Conservation (phyloP, 37 sponge, comb jelly and placozoan genomes). For the Halichondria panicea region DNA sequence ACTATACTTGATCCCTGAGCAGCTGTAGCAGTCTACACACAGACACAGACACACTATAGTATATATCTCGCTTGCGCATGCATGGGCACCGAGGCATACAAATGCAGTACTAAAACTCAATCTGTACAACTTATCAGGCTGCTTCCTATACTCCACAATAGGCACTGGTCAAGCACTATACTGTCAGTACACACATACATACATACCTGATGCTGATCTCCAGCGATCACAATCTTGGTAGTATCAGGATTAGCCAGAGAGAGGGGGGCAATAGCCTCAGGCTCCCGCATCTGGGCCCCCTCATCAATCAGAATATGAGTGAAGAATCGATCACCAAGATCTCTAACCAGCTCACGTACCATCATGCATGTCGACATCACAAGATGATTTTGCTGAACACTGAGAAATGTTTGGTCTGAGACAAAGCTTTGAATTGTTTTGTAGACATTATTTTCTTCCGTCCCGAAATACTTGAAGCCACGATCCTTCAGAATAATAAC, state of each 20-base stretch:
- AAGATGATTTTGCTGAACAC: background rate
- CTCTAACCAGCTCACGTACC: background rate
- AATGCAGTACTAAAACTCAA: too few relatives aligned
- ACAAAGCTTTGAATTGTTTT: background rate
- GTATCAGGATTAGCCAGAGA: conserved; percentile 21
- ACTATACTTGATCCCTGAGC: too few relatives aligned
- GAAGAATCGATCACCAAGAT: conserved; percentile 36
- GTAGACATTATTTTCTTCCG: too few relatives aligned
- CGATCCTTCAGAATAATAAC: background rate
- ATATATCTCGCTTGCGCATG: too few relatives aligned
- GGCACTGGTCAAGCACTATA: too few relatives aligned
- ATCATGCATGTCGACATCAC: conserved; percentile 36
- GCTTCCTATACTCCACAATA: too few relatives aligned
- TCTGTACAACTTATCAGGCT: too few relatives aligned
- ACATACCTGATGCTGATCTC: conserved; percentile 74
- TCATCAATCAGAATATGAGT: conserved; percentile 74
- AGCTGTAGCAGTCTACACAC: too few relatives aligned
- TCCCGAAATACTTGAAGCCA: too few relatives aligned
- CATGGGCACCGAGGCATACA: too few relatives aligned
- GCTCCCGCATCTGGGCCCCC: conserved; percentile 63
- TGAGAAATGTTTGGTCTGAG: background rate
- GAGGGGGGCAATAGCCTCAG: conserved; percentile 54
- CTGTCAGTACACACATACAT: too few relatives aligned
- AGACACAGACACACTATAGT: too few relatives aligned
- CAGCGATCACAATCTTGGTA: conserved; percentile 66